Evolutionary conservation across 2,888 invertebrate species (phyloP).

Genomic region (Hymenopus coronatus): DNA sequence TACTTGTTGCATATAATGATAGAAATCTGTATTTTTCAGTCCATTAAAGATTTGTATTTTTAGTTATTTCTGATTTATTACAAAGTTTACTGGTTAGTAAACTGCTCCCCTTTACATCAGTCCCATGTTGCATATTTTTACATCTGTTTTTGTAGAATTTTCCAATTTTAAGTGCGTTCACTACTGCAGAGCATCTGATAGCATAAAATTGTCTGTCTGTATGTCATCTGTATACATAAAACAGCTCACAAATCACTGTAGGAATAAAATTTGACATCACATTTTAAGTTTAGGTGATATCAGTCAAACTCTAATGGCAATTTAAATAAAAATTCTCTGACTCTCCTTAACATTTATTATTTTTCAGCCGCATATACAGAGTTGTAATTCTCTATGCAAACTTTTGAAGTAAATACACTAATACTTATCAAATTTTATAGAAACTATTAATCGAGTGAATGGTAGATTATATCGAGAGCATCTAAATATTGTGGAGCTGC

Average conservation of each 20-base stretch:
- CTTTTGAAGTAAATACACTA: no score
- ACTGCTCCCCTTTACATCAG: not conserved
- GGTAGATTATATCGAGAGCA: no score
- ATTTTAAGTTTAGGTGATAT: no score
- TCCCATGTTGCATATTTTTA: not conserved
- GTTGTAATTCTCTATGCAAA: no score
- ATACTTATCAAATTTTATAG: no score
- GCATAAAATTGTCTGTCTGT: not conserved
- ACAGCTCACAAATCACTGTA: not conserved
- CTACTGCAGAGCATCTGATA: not conserved
- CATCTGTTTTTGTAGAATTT: not conserved
- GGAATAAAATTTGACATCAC: not conserved
- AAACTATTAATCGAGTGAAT: no score
- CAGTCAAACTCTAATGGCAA: no score
- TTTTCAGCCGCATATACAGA: not conserved
- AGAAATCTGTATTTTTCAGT: constrained; percentile 21
- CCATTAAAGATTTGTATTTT: constrained; percentile 18
- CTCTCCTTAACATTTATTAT: no score
- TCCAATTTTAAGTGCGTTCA: not conserved
- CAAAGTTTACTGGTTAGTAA: not conserved
- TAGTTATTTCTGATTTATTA: not conserved
- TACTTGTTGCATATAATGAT: constrained; percentile 4
- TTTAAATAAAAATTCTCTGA: no score
- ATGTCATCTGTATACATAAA: no score
- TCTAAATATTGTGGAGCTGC: no score